A percentile compares a stretch with the other conserved stretches of the same genome.
phyloP scores from a whole-genome alignment of 64 coral and sea anemone genomes.

The Hydrozoanthus tunicans region DNA sequence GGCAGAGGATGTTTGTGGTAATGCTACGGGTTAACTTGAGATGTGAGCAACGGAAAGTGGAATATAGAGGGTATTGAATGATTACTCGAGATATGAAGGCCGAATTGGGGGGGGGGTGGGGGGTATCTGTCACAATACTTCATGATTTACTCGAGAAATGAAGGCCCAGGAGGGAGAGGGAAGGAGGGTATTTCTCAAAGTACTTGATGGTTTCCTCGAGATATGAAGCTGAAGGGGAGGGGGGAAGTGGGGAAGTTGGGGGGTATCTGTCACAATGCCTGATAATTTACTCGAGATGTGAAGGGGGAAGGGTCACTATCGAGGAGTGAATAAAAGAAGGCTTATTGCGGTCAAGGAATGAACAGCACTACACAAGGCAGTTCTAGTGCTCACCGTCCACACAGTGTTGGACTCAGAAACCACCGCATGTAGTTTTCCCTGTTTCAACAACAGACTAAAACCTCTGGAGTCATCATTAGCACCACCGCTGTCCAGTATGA shows the following conservation, averaged over 20 bases:
- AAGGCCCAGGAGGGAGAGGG: not conserved
- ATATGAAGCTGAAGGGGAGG: too few species aligned
- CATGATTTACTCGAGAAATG: too few species aligned
- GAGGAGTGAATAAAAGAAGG: too few species aligned
- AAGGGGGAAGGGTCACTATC: too few species aligned
- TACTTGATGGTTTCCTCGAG: too few species aligned
- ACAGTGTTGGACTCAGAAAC: slow-evolving; percentile 79
- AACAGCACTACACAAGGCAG: not conserved
- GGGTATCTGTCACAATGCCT: too few species aligned
- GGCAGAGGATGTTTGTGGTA: too few species aligned
- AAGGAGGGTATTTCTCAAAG: not conserved
- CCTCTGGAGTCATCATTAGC: slow-evolving; percentile 76
- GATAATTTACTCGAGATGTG: too few species aligned
- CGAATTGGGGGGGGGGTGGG: not conserved
- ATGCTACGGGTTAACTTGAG: too few species aligned
- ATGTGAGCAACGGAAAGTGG: too few species aligned
- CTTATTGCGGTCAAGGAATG: not conserved
- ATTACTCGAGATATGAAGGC: not conserved
- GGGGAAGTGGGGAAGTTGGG: too few species aligned
- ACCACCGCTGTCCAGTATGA: slow-evolving; percentile 92
- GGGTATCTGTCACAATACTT: not conserved
- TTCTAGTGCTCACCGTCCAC: slow-evolving; percentile 65
- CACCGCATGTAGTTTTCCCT: slow-evolving; percentile 75
- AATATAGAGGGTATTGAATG: too few species aligned
- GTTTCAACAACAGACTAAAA: slow-evolving; percentile 78